These are phyloP conservation scores for Linyphia triangularis DNA, from an alignment of 2,888 invertebrate genomes.

Conservation along the genomic window DNA sequence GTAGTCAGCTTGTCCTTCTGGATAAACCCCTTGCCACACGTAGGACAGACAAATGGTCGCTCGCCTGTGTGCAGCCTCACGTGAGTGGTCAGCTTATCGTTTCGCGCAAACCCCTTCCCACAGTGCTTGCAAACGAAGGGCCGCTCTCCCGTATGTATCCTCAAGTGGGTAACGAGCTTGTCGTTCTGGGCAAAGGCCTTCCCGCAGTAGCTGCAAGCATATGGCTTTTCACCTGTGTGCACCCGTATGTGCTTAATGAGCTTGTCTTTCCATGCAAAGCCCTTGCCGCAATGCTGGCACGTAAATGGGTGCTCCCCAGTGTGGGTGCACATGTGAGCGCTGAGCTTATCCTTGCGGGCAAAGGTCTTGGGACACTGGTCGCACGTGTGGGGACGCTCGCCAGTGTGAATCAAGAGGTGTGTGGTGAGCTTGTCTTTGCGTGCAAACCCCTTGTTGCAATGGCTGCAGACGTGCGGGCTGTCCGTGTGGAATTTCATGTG, in stretches of 20 bases:
- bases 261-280: constrained; percentile 71
- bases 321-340: constrained; percentile 63
- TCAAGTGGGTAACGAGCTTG: constrained; percentile 62
- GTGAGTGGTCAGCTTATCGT: constrained; percentile 69
- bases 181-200: constrained; percentile 68
- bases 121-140: constrained; percentile 68
- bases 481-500: constrained; percentile 54
- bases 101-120: constrained; percentile 67
- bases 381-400: constrained; percentile 55
- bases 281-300: constrained; percentile 66
- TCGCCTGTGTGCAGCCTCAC: constrained; percentile 65
- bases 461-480: constrained; percentile 35
- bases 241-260: constrained; percentile 60
- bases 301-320: constrained; percentile 66
- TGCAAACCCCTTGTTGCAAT: constrained; percentile 51
- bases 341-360: constrained; percentile 65
- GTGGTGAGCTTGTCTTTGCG: constrained; percentile 61
- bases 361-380: constrained; percentile 64
- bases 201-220: constrained; percentile 58
- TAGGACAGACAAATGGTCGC: constrained; percentile 61
- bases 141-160: constrained; percentile 65
- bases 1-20: constrained; percentile 67
- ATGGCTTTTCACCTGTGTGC: constrained; percentile 67
- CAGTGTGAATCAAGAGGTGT: constrained; percentile 52
- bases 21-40: constrained; percentile 68